Percentiles rank a stretch among this genome's conserved stretches.
phyloP scores from a whole-genome alignment of 1,140 invertebrate genomes.

The Palaemon carinicauda region DNA sequence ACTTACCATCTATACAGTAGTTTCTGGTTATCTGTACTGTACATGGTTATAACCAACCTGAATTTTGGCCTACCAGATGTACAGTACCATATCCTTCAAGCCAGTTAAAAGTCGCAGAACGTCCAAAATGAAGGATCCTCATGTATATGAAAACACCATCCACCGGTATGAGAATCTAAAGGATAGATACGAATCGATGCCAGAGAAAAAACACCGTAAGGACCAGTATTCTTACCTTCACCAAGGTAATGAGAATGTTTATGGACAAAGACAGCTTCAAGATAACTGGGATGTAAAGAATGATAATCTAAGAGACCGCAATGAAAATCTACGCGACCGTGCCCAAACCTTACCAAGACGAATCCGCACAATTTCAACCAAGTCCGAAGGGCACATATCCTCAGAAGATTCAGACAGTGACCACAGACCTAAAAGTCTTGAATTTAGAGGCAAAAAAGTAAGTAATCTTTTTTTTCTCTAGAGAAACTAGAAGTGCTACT shows the following conservation, averaged over 20 bases:
- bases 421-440: constrained; percentile 22
- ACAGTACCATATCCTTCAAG: constrained; percentile 53
- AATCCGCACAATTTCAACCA: constrained; percentile 23
- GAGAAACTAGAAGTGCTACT: not conserved
- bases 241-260: too few species aligned
- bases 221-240: constrained; percentile 10
- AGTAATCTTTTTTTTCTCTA: not conserved
- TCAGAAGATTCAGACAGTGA: constrained; percentile 37
- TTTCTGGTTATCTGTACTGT: not conserved
- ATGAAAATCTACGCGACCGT: constrained; percentile 34
- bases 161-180: constrained; percentile 49
- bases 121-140: constrained; percentile 39
- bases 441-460: constrained; percentile 20
- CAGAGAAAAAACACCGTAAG: not conserved
- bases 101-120: constrained; percentile 42
- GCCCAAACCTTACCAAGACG: constrained; percentile 33
- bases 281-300: too few species aligned
- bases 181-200: constrained; percentile 37
- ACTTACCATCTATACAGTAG: not conserved
- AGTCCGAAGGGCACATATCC: not conserved
- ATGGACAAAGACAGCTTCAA: too few species aligned
- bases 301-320: constrained; percentile 23
- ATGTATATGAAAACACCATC: constrained; percentile 50
- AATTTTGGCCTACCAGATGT: constrained; percentile 26
- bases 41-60: not conserved